A percentile compares a stretch with the other conserved stretches of the same genome.
These are phyloP conservation scores for Pygoscelis adeliae DNA, from an alignment of 2,113 vertebrate species.

Conservation along the genomic window DNA sequence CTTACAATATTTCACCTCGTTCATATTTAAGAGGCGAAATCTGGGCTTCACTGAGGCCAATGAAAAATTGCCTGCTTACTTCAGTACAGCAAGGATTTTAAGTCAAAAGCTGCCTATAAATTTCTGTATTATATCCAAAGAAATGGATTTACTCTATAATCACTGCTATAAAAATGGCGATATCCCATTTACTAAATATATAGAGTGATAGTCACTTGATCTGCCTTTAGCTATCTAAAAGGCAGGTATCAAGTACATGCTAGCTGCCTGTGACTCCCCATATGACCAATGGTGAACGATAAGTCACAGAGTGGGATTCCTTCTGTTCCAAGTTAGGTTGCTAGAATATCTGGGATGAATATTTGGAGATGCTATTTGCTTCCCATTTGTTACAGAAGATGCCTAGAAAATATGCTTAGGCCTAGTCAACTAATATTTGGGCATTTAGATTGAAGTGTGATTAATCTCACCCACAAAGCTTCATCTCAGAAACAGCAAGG, in stretches of 20 bases:
- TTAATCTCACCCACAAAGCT: not conserved
- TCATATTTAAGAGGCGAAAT: not conserved
- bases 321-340: not conserved
- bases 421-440: not conserved
- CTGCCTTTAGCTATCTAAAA: not conserved
- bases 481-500: not conserved
- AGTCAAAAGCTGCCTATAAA: not conserved
- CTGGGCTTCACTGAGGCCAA: not conserved
- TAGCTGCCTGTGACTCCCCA: not conserved
- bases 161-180: not conserved
- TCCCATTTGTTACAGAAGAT: not conserved
- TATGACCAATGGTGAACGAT: not conserved
- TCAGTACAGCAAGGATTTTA: not conserved
- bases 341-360: not conserved
- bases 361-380: not conserved
- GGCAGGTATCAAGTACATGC: not conserved
- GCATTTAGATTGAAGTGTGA: not conserved
- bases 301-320: not conserved
- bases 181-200: not conserved
- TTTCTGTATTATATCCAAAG: not conserved
- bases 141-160: not conserved
- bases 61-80: not conserved
- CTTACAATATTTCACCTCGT: not conserved
- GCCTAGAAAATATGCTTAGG: not conserved
- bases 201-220: not conserved